phyloP scores from a whole-genome alignment of 2,113 vertebrate genomes.

The Plectropomus leopardus region DNA sequence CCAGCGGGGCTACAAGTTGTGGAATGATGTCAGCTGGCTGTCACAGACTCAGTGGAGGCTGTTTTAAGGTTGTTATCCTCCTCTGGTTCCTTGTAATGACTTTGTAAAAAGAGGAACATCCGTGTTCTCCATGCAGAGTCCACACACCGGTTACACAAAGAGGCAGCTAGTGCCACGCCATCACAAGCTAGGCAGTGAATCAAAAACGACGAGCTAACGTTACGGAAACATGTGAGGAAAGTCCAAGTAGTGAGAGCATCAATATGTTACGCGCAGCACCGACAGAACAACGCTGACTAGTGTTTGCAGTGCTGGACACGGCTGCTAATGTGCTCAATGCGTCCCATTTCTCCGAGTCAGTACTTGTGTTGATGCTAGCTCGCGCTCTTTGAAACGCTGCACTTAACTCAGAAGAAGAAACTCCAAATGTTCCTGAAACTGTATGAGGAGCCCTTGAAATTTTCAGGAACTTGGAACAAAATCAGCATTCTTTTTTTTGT shows the following conservation, averaged over 20 bases:
- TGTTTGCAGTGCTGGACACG: not conserved
- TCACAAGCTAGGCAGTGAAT: slow-evolving; percentile 17
- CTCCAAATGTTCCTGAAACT: not conserved
- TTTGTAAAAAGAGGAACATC: slow-evolving; percentile 9
- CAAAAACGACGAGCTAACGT: not conserved
- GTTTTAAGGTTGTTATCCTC: not conserved
- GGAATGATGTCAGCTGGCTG: not conserved
- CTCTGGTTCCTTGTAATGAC: not conserved
- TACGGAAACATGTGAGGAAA: not conserved
- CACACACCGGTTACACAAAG: not conserved
- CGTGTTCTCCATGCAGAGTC: slow-evolving; percentile 13
- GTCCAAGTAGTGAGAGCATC: not conserved
- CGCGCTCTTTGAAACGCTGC: not conserved
- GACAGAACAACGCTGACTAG: not conserved
- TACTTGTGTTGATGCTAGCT: slow-evolving; percentile 3
- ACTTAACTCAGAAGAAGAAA: not conserved
- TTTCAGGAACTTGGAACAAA: not conserved
- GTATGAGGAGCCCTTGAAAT: not conserved
- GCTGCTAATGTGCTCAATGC: not conserved
- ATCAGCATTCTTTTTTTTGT: too few relatives aligned
- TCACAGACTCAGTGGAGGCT: not conserved
- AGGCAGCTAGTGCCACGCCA: slow-evolving; percentile 65
- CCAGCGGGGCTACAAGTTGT: not conserved
- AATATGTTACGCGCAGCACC: not conserved
- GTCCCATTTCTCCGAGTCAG: not conserved